Percentiles rank a stretch among this genome's conserved stretches.
Evolutionary conservation across 2,797 vertebrate genomes (phyloP).

Genomic region (Botia kubotai): DNA sequence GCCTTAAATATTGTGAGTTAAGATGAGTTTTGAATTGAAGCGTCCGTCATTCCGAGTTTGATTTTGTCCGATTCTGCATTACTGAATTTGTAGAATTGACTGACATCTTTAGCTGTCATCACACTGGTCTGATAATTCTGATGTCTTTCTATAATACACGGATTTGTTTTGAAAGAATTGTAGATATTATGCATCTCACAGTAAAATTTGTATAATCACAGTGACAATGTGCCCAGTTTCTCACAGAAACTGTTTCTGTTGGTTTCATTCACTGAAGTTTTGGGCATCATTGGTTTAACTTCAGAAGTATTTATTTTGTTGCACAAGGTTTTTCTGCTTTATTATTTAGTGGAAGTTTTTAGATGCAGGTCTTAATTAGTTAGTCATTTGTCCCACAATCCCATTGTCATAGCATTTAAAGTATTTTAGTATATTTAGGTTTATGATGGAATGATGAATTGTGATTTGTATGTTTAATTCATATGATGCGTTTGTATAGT

Average conservation of each 20-base stretch:
- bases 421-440: not conserved
- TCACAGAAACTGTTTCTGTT: not conserved
- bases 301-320: slow-evolving; percentile 45
- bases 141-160: too few species aligned
- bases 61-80: too few species aligned
- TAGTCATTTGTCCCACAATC: not conserved
- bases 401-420: not conserved
- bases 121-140: too few species aligned
- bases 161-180: too few species aligned
- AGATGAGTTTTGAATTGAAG: too few species aligned
- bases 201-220: not conserved
- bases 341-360: slow-evolving; percentile 5
- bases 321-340: not conserved
- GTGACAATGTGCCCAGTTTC: not conserved
- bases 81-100: too few species aligned
- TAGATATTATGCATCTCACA: too few species aligned
- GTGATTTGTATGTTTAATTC: not conserved
- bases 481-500: not conserved
- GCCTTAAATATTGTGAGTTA: too few species aligned
- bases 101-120: too few species aligned
- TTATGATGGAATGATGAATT: not conserved
- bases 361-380: not conserved
- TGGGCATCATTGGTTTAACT: not conserved
- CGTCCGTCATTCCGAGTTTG: too few species aligned
- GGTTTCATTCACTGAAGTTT: not conserved